These are phyloP conservation scores for Druon quercuslanigerum DNA, from an alignment of 1,140 invertebrate genomes.

Conservation along the genomic window DNA sequence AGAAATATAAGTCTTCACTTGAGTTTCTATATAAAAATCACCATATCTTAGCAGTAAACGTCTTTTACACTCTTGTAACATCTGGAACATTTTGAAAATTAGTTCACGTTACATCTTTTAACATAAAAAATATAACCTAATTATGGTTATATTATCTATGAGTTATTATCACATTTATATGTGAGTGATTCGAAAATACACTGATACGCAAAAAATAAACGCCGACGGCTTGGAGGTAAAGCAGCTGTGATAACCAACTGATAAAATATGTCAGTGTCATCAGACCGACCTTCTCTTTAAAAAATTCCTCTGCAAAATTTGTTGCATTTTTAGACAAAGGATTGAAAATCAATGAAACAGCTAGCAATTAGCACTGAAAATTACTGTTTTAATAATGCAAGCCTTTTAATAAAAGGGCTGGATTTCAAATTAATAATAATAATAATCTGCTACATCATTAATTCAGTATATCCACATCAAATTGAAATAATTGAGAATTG, in stretches of 20 bases:
- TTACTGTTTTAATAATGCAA: too few relatives aligned
- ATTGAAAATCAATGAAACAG: background rate
- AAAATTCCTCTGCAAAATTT: background rate
- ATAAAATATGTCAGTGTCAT: slow-evolving; percentile 27
- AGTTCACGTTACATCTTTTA: background rate
- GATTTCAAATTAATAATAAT: too few relatives aligned
- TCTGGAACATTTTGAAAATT: background rate
- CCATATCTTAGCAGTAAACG: too few relatives aligned
- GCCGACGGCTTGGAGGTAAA: background rate
- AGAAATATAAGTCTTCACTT: background rate
- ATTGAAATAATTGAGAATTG: too few relatives aligned
- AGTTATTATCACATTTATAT: slow-evolving; percentile 11
- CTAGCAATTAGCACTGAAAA: too few relatives aligned
- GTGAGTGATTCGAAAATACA: background rate
- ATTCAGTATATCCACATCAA: too few relatives aligned
- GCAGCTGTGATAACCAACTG: slow-evolving; percentile 20
- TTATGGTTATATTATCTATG: background rate
- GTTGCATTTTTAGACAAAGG: background rate
- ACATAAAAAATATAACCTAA: slow-evolving; percentile 1
- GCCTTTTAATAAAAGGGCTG: too few relatives aligned
- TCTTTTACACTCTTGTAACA: too few relatives aligned
- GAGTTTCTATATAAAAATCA: background rate
- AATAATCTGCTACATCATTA: too few relatives aligned
- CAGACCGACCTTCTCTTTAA: background rate
- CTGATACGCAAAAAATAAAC: background rate